Evolutionary conservation across 2,888 invertebrate genomes (phyloP).

Genomic region (Caenorhabditis becei): DNA sequence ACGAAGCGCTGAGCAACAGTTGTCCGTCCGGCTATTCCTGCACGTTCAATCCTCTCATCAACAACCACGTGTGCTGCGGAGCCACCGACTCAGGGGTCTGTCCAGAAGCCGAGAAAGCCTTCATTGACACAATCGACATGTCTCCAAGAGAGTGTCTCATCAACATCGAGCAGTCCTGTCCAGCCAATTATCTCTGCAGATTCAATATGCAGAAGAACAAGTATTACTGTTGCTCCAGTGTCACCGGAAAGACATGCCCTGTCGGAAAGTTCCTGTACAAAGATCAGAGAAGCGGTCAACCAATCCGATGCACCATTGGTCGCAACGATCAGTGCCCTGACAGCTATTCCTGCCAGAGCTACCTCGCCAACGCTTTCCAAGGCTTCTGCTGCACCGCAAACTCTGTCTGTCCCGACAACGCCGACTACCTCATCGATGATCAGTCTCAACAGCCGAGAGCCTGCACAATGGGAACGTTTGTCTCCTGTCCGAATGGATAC

Average conservation of each 20-base stretch:
- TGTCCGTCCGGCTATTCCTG: conserved; percentile 81
- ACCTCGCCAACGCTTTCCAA: conserved; percentile 79
- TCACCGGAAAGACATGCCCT: conserved; percentile 80
- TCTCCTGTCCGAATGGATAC: conserved; percentile 80
- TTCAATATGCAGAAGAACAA: conserved; percentile 79
- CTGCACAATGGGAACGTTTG: conserved; percentile 81
- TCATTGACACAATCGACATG: conserved; percentile 80
- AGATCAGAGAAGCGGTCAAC: conserved; percentile 70
- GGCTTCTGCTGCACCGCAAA: conserved; percentile 80
- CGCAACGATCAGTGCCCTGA: conserved; percentile 76
- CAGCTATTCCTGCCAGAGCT: conserved; percentile 79
- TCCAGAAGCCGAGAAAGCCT: conserved; percentile 81
- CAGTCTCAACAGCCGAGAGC: conserved; percentile 78
- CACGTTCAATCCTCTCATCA: conserved; percentile 77
- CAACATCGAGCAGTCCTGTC: conserved; percentile 80
- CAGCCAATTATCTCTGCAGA: conserved; percentile 80
- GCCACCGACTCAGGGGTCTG: conserved; percentile 81
- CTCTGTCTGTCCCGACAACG: conserved; percentile 80
- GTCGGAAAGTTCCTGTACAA: conserved; percentile 79
- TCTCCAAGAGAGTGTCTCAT: conserved; percentile 80
- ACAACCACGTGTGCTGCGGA: conserved; percentile 80
- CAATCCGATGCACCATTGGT: conserved; percentile 78
- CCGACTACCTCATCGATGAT: conserved; percentile 80
- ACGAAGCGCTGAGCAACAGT: conserved; percentile 78
- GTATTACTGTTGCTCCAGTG: conserved; percentile 81